Conservation (phyloP, 2,113 vertebrate genomes). For the Promerops cafer region DNA sequence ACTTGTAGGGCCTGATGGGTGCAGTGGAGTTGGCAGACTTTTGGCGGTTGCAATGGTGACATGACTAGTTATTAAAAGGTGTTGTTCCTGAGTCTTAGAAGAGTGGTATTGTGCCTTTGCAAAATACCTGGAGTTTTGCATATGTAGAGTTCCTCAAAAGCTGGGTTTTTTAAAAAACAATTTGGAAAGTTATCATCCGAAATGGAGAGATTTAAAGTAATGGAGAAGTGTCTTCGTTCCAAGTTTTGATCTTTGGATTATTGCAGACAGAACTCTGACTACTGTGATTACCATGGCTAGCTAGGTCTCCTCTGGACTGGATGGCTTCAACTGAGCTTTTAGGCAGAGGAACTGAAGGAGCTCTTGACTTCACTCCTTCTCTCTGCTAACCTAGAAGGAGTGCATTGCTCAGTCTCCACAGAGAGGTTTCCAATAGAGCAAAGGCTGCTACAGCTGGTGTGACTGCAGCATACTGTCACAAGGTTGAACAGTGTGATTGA, state of each 20-base stretch:
- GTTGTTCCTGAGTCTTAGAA: fast-evolving
- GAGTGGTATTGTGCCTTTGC: not conserved
- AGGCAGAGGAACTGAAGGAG: not conserved
- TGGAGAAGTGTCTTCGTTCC: not conserved
- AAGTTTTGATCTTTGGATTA: not conserved
- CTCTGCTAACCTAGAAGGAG: not conserved
- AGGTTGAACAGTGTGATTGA: not conserved
- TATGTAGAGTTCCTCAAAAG: not conserved
- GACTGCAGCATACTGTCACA: not conserved
- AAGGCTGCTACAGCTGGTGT: not conserved
- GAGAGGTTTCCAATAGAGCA: not conserved
- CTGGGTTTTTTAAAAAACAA: not conserved
- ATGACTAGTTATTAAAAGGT: not conserved
- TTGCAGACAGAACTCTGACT: not conserved
- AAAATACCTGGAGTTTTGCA: not conserved
- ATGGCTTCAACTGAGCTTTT: not conserved
- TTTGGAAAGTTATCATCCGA: not conserved
- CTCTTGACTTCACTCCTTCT: not conserved
- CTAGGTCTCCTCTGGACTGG: not conserved
- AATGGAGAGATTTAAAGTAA: not conserved
- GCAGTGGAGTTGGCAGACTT: not conserved
- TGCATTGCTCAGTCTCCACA: not conserved
- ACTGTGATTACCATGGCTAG: not conserved
- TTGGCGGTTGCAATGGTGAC: not conserved
- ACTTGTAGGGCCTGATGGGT: not conserved